phyloP scores from a whole-genome alignment of 2,797 vertebrate species.

The Epinephelus awoara region DNA sequence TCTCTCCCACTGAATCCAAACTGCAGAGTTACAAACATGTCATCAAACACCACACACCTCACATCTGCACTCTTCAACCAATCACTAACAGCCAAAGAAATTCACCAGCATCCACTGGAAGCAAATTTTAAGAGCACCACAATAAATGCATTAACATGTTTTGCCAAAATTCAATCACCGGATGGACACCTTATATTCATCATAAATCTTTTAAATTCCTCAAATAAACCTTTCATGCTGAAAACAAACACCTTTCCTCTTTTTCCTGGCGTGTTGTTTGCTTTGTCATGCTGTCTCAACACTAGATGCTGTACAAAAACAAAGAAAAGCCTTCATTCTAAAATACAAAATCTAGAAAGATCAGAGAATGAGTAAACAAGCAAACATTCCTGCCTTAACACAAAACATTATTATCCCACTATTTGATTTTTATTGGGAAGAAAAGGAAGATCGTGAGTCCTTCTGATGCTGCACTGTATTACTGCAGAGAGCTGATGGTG shows the following conservation, averaged over 20 bases:
- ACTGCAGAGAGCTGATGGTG: not conserved
- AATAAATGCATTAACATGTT: not conserved
- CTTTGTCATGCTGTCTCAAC: not conserved
- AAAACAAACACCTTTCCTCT: not conserved
- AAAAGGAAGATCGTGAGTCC: not conserved
- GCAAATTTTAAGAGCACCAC: not conserved
- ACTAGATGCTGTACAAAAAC: constrained; percentile 1
- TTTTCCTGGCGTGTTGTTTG: not conserved
- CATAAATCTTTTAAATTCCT: not conserved
- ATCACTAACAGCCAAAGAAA: not conserved
- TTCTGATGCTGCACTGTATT: not conserved
- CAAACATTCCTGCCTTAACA: not conserved
- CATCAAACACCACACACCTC: not conserved
- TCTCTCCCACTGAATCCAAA: not conserved
- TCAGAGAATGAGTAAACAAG: not conserved
- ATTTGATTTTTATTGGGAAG: too few species aligned
- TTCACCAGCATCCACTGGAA: too few species aligned
- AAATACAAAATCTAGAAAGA: not conserved
- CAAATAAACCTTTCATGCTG: not conserved
- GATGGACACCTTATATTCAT: not conserved
- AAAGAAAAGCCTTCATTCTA: not conserved
- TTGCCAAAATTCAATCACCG: not conserved
- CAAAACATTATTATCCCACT: not conserved
- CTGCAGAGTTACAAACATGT: not conserved
- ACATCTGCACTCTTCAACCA: not conserved